phyloP scores from a whole-genome alignment of 1,140 invertebrate species.

The Ostrea edulis region DNA sequence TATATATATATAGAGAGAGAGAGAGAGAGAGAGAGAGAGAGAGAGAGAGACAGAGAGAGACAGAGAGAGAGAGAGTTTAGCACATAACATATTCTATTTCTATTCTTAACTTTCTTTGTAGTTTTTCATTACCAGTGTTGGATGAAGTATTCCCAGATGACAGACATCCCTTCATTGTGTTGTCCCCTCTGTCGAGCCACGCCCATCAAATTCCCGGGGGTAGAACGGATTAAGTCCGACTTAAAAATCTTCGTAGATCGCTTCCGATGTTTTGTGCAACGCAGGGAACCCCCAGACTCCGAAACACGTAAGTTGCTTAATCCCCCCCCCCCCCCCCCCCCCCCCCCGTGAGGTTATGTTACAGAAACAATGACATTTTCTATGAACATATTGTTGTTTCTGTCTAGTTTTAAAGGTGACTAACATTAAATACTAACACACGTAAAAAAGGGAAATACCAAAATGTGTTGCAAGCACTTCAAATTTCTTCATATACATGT shows the following conservation, averaged over 20 bases:
- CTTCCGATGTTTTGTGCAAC: not conserved
- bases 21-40: not conserved
- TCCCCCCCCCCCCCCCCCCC: not conserved
- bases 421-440: too few species aligned
- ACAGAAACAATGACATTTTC: too few species aligned
- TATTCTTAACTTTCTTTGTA: not conserved
- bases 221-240: not conserved
- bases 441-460: too few species aligned
- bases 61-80: not conserved
- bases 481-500: too few species aligned
- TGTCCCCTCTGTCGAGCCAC: constrained; percentile 5
- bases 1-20: too few species aligned
- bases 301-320: not conserved
- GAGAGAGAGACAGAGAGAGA: not conserved
- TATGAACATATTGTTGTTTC: too few species aligned
- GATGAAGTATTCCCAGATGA: not conserved
- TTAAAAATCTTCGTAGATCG: not conserved
- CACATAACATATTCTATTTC: not conserved
- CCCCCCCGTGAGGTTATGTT: too few species aligned
- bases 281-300: not conserved
- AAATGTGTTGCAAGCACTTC: too few species aligned
- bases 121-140: not conserved
- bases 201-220: constrained; percentile 18
- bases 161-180: not conserved
- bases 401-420: too few species aligned